Evolutionary conservation across 2,113 vertebrate genomes (phyloP), one percentile per base, ranked within the genome.

Genomic region (Leptocoma aspasia): DNA sequence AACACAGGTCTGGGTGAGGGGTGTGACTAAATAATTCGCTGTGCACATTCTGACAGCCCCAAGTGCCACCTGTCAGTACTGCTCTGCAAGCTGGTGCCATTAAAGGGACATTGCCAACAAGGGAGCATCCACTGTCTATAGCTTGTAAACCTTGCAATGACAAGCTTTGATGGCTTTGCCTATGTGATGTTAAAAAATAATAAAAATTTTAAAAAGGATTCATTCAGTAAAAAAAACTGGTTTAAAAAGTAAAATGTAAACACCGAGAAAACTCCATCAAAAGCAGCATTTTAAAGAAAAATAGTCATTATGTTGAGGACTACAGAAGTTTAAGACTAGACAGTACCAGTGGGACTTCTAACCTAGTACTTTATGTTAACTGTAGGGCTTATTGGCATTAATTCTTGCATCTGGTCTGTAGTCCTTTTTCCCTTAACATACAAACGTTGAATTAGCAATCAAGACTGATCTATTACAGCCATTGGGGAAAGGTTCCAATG

Each of bases 131-230:
- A 30, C 52, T 50, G 20, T 10, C 49, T 82, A 4, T n/a, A n/a
- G 57, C 19, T 56, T 56, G 21, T 18, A 63, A 85, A 52, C n/a
- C 26, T 61, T 50, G 41, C 18, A 14, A 6, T 6, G 16, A 1
- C 5, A 15, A 68, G 66, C 30, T 92, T 41, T 63, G 21, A n/a
- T 54, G 23, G 7, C 7, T 90, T 50, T 54, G 20, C 33, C 49
- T 50, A 11, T 23, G 39, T 53, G 17, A 50, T 49, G 15, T 18
- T 41, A 8, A 61, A 54, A 80, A 56, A 31, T 18, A 54, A 33
- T 6, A 33, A 20, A 4, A 9, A 21, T 0, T 27, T 49, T 22
- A 4, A 26, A 7, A 70, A 39, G 24, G 0, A 18, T 57, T 49
- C 23, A 3, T 17, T 57, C 73, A 52, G 17, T 26, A 78, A 80